These are phyloP conservation scores for Macaca fascicularis DNA, from an alignment of 2,113 vertebrate genomes.

Conservation along the genomic window T2T-MFA8v1.1 NC_088377.1:23696501-23697000, in stretches of 20 bases:
- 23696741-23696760: not conserved
- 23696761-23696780: not conserved
- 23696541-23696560: not conserved
- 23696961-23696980: not conserved
- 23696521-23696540: not conserved
- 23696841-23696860: not conserved
- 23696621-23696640: not conserved
- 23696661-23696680: not conserved
- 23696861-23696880: not conserved
- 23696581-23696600: not conserved
- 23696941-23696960: not conserved
- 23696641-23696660: not conserved
- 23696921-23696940: not conserved
- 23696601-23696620: not conserved
- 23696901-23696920: not conserved
- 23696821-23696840: not conserved
- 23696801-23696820: not conserved
- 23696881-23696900: not conserved
- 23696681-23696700: not conserved
- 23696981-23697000: not conserved
- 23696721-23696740: not conserved
- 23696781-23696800: not conserved
- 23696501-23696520: not conserved
- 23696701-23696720: not conserved
- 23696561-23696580: not conserved